Conservation (phyloP, 2,113 vertebrate genomes). For the Eonycteris spelaea region DNA sequence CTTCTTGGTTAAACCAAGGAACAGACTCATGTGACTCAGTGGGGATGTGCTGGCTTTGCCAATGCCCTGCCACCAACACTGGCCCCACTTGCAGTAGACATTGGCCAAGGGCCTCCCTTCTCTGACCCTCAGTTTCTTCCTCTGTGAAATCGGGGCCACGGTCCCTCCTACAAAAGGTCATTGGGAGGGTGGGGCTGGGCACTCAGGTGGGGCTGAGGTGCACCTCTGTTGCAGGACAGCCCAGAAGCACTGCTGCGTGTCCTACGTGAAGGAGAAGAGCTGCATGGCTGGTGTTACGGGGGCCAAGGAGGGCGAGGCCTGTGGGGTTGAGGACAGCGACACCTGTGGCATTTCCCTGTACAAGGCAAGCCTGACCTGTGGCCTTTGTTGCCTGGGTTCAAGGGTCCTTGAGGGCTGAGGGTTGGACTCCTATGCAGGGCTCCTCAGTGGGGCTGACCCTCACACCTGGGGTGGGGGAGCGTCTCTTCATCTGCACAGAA, state of each 20-base stretch:
- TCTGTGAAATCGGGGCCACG: not conserved
- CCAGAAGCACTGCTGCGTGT: slow-evolving; percentile 91
- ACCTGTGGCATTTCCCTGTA: slow-evolving; percentile 85
- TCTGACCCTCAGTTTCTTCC: not conserved
- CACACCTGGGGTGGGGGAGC: not conserved
- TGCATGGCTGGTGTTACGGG: slow-evolving; percentile 88
- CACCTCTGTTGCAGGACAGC: slow-evolving; percentile 81
- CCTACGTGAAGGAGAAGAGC: slow-evolving; percentile 87
- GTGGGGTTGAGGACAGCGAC: slow-evolving; percentile 78
- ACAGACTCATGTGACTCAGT: accelerated
- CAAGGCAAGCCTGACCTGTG: slow-evolving; percentile 81
- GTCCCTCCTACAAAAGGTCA: not conserved
- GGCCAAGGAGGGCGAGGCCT: slow-evolving; percentile 87
- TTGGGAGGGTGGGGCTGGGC: accelerated
- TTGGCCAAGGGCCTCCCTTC: not conserved
- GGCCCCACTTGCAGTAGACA: accelerated
- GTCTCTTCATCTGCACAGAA: not conserved
- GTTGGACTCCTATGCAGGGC: not conserved
- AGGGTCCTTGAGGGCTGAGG: not conserved
- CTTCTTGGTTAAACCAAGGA: not conserved
- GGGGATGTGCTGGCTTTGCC: not conserved
- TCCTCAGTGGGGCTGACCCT: not conserved
- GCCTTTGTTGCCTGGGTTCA: not conserved
- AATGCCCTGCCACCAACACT: not conserved
- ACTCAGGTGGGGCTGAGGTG: not conserved